Evolutionary conservation across 1,140 invertebrate genomes (phyloP).

Genomic region (Philotrypesis tridentata): DNA sequence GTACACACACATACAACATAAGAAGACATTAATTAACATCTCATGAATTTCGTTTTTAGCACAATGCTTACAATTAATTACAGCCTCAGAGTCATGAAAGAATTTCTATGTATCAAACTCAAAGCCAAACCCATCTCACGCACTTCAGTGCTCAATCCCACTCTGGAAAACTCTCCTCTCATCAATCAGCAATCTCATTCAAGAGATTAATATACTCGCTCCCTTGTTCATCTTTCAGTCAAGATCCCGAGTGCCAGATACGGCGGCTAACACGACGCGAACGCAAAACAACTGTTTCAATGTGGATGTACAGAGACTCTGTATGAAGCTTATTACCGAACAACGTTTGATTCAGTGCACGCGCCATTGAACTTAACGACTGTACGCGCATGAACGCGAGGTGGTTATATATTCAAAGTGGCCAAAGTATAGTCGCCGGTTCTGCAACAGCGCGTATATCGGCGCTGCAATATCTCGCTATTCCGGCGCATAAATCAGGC

Average conservation of each 20-base stretch:
- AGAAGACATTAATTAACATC: too few species aligned
- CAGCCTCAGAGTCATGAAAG: too few species aligned
- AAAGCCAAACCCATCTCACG: too few species aligned
- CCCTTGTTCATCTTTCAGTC: constrained; percentile 14
- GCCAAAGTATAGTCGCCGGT: constrained; percentile 40
- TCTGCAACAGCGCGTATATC: constrained; percentile 39
- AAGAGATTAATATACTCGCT: background rate
- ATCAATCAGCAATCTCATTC: constrained; percentile 6
- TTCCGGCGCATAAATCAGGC: constrained; percentile 60
- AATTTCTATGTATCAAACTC: too few species aligned
- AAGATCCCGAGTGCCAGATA: constrained; percentile 5
- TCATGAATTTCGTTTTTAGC: too few species aligned
- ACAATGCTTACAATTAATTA: too few species aligned
- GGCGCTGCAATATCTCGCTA: constrained; percentile 56
- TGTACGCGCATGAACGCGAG: constrained; percentile 39
- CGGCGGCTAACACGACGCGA: background rate
- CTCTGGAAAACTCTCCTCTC: too few species aligned
- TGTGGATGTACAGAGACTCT: background rate
- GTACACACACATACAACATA: too few species aligned
- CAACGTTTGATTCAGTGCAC: constrained; percentile 41
- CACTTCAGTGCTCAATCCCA: too few species aligned
- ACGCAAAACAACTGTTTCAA: constrained; percentile 3
- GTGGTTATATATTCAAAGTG: constrained; percentile 51
- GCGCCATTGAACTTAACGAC: constrained; percentile 61
- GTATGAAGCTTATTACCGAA: constrained; percentile 37